Evolutionary conservation across 2,888 invertebrate species (phyloP), one percentile per base, ranked within the genome.

Genomic region (Apamea crenata): DNA sequence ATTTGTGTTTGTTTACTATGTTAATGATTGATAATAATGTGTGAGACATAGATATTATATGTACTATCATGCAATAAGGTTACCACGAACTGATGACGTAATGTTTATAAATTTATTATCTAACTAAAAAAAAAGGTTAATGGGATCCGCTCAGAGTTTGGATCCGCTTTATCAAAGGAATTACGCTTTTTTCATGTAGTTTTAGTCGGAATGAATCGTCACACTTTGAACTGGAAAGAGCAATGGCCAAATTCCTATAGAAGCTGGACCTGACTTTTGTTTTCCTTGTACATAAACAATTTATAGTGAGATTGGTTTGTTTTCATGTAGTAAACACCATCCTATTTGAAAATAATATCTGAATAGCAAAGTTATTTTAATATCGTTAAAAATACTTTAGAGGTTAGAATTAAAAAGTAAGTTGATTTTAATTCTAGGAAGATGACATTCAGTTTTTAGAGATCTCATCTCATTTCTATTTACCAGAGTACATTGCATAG

Each of bases 1-100:
- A 82, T 82, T 61, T 47, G 5, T 65, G 10, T 61, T 74, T 84
- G 66, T 84, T 80, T 73, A 84, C n/a, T 78, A 74, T 70, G 16
- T 18, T 84, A 74, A 36, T 63, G 29, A 29, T 61, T 84, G 80
- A 79, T 78, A 70, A 79, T 78, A 66, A 82, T 32, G 53, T n/a
- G 66, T 82, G 80, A 82, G 36, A 84, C 82, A 82, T 74, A 21
- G 18, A 47, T 77, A 12, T 59, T 61, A 53, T 61, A 53, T 36
- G 36, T 67, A 21, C 32, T 79, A 74, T 80, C 84, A 71, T 59
- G 47, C 50, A 53, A 66, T 70, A 70, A 71, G 83, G 66, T 78
- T 70, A 63, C 69, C 77, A 36, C 78, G 53, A 74, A 47, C 8
- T 16, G 65, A 74, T 71, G 73, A 74, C 73, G 80, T 29, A 74